phyloP scores from a whole-genome alignment of 2,113 vertebrate species.

The Scomber japonicus region DNA sequence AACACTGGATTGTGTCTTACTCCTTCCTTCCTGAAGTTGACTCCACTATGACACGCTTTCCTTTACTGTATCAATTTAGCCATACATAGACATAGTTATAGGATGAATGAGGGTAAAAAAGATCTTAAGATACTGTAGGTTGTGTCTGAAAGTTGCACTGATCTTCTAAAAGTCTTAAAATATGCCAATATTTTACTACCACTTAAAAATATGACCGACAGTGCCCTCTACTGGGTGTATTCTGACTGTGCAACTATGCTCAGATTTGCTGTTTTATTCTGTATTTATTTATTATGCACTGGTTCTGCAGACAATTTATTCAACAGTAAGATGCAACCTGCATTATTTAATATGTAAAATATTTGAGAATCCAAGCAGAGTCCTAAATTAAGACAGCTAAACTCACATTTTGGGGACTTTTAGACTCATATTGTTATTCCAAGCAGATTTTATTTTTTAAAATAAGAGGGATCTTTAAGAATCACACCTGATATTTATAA shows the following conservation, averaged over 20 bases:
- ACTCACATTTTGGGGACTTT: background rate
- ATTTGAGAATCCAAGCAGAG: background rate
- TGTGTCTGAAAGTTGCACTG: background rate
- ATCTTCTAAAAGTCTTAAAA: background rate
- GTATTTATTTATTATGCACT: background rate
- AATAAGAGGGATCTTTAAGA: background rate
- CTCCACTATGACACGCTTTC: too few relatives aligned
- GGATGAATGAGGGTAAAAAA: background rate
- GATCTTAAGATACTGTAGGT: background rate
- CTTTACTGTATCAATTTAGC: too few relatives aligned
- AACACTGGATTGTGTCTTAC: too few relatives aligned
- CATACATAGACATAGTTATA: too few relatives aligned
- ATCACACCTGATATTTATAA: background rate
- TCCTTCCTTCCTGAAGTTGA: too few relatives aligned
- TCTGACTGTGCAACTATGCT: background rate
- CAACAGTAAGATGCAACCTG: background rate
- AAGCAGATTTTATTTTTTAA: too few relatives aligned
- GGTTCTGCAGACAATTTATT: background rate
- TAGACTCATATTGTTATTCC: too few relatives aligned
- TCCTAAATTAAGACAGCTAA: background rate
- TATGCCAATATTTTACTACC: too few relatives aligned
- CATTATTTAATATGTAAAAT: background rate
- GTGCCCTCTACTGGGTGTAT: slow-evolving; percentile 38
- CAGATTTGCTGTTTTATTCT: background rate
- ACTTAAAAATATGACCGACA: slow-evolving; percentile 7